Conservation (phyloP, 2,113 vertebrate species). For the Equus quagga region DNA sequence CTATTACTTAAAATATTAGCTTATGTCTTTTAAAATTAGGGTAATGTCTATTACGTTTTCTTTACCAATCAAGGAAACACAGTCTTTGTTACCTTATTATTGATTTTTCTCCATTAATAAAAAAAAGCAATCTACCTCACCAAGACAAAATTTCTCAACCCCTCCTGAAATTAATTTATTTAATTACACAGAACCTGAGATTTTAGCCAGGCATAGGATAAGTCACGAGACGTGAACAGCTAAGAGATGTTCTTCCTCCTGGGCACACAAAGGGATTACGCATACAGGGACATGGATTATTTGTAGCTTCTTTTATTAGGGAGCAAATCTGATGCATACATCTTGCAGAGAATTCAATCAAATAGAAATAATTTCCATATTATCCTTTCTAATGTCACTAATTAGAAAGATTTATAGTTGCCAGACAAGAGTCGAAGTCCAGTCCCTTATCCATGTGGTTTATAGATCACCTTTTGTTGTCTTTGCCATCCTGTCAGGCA, state of each 20-base stretch:
- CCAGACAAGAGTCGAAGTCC: conserved; percentile 41
- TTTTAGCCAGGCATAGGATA: not conserved
- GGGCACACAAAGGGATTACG: not conserved
- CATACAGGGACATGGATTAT: not conserved
- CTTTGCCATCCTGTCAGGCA: conserved; percentile 16
- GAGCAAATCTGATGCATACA: not conserved
- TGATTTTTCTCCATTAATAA: not conserved
- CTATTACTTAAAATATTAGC: not conserved
- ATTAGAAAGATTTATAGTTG: conserved; percentile 53
- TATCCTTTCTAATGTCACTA: conserved; percentile 65
- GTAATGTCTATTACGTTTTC: not conserved
- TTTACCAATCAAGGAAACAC: not conserved
- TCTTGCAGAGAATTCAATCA: not conserved
- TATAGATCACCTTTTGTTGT: not conserved
- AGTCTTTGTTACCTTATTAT: not conserved
- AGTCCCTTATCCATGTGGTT: conserved; percentile 12
- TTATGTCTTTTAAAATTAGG: not conserved
- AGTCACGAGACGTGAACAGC: not conserved
- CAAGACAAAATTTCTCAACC: not conserved
- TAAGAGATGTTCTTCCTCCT: not conserved
- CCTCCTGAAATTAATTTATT: not conserved
- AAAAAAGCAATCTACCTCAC: not conserved
- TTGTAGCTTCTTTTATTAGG: not conserved
- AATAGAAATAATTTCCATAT: not conserved
- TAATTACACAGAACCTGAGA: not conserved